phyloP scores from a whole-genome alignment of 2,888 invertebrate species.

The Tetanocera ferruginea region DNA sequence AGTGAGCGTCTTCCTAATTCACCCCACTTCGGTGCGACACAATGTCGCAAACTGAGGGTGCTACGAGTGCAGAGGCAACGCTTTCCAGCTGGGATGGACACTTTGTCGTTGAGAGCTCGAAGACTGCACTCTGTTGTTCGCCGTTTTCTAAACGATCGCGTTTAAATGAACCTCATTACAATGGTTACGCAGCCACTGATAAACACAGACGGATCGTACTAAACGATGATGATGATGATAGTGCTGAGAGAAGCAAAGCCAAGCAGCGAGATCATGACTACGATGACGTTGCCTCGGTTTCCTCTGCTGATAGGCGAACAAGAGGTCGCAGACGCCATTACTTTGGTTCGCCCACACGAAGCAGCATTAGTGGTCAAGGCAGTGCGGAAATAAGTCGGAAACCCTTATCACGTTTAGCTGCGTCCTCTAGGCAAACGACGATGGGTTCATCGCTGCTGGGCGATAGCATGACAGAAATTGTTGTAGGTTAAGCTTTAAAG shows the following conservation, averaged over 20 bases:
- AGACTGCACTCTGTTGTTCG: slow-evolving; percentile 6
- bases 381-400: slow-evolving; percentile 15
- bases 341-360: slow-evolving; percentile 29
- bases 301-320: not conserved
- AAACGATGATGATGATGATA: not conserved
- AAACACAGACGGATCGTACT: not conserved
- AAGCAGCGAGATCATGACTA: not conserved
- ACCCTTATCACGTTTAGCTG: slow-evolving; percentile 31
- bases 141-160: slow-evolving; percentile 26
- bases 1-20: not conserved
- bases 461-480: slow-evolving; percentile 55
- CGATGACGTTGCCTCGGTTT: not conserved
- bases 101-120: slow-evolving; percentile 28
- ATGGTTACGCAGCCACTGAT: not conserved
- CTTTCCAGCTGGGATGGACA: slow-evolving; percentile 35
- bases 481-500: slow-evolving; percentile 45
- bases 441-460: slow-evolving; percentile 50
- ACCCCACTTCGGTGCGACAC: slow-evolving; percentile 44
- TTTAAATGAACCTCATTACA: slow-evolving; percentile 45
- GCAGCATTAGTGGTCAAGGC: slow-evolving; percentile 11
- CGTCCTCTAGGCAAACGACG: slow-evolving; percentile 43
- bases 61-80: slow-evolving; percentile 23
- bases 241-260: not conserved
- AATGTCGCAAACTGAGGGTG: not conserved
- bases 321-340: not conserved